A percentile compares a stretch with the other conserved stretches of the same genome.
Evolutionary conservation across 2,797 vertebrate species (phyloP).

Genomic region (Malacoctenus gilli): DNA sequence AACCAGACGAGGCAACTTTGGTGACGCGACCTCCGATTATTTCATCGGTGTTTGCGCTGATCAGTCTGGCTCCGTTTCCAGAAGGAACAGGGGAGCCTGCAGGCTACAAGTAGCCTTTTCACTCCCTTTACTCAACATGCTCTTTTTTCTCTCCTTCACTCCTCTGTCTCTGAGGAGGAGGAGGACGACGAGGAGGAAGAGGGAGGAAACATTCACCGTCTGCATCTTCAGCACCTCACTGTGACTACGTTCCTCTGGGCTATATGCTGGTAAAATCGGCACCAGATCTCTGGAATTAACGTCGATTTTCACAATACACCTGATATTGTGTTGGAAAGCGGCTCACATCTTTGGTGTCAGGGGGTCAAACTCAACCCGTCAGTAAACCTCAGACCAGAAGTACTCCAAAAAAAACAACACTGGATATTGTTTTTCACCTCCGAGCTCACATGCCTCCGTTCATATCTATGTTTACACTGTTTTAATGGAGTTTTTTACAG

Average conservation of each 20-base stretch:
- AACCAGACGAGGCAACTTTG: constrained; percentile 12
- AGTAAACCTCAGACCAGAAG: too few species aligned
- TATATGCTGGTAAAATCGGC: constrained; percentile 30
- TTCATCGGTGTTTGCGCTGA: constrained; percentile 30
- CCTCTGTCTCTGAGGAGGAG: constrained; percentile 40
- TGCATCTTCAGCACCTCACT: constrained; percentile 32
- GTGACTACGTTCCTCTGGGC: constrained; percentile 31
- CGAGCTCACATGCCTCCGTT: too few species aligned
- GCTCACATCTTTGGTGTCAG: too few species aligned
- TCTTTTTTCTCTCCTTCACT: constrained; percentile 55
- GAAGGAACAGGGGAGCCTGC: constrained; percentile 39
- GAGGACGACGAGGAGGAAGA: constrained; percentile 36
- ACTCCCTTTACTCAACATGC: constrained; percentile 12
- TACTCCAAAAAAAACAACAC: too few species aligned
- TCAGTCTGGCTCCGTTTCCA: constrained; percentile 42
- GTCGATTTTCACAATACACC: too few species aligned
- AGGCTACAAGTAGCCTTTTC: constrained; percentile 60
- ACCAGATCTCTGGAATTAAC: too few species aligned
- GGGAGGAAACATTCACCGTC: constrained; percentile 34
- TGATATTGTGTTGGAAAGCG: too few species aligned
- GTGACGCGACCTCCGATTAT: constrained; percentile 17
- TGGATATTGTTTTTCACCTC: too few species aligned
- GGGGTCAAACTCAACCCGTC: too few species aligned
- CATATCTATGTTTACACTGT: too few species aligned
- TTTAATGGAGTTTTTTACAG: too few species aligned